phyloP scores from a whole-genome alignment of 2,797 vertebrate species.

The Rhinophrynus dorsalis region DNA sequence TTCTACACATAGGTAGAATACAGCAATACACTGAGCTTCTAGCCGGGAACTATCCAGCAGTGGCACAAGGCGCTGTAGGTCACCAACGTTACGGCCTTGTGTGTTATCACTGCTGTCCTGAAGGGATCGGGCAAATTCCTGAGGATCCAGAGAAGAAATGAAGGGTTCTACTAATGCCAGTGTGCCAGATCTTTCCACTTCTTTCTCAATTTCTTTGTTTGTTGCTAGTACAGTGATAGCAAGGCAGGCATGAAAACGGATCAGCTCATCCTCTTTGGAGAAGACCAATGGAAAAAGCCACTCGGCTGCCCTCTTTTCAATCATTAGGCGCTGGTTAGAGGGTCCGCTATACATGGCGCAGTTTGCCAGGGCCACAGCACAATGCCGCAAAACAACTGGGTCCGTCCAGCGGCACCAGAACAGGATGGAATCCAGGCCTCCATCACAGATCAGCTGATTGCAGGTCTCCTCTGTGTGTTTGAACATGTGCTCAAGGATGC shows the following conservation, averaged over 20 bases:
- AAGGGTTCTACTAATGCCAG: constrained; percentile 95
- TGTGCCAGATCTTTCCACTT: constrained; percentile 94
- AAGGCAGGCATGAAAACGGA: constrained; percentile 90
- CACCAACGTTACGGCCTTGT: constrained; percentile 86
- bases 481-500: constrained; percentile 98
- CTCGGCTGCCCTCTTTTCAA: constrained; percentile 88
- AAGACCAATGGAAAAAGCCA: constrained; percentile 97
- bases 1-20: constrained; percentile 93
- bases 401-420: constrained; percentile 95
- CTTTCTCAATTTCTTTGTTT: constrained; percentile 92
- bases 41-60: constrained; percentile 87
- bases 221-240: constrained; percentile 88
- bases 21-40: constrained; percentile 93
- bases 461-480: constrained; percentile 97
- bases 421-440: constrained; percentile 87
- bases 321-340: constrained; percentile 90
- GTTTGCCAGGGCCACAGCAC: constrained; percentile 90
- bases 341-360: constrained; percentile 95
- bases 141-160: constrained; percentile 88
- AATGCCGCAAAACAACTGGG: constrained; percentile 85
- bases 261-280: constrained; percentile 88
- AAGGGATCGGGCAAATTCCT: constrained; percentile 81
- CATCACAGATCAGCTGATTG: constrained; percentile 81
- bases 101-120: constrained; percentile 84
- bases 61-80: constrained; percentile 88